These are phyloP conservation scores for Thymelicus acteon DNA, from an alignment of 2,888 invertebrate genomes.

Conservation along the genomic window DNA sequence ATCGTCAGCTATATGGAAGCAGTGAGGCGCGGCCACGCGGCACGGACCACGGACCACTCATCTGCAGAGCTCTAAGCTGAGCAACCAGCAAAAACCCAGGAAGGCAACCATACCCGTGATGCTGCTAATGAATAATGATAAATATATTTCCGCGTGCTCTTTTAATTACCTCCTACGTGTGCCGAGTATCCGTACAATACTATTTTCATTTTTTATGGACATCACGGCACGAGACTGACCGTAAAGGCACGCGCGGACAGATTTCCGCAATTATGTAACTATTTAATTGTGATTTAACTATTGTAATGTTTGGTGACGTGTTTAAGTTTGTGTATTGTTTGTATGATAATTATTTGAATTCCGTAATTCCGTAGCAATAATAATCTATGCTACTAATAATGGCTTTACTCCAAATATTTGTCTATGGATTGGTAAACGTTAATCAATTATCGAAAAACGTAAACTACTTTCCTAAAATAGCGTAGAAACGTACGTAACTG, in stretches of 20 bases:
- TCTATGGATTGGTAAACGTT: too few relatives aligned
- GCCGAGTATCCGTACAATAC: slow-evolving; percentile 39
- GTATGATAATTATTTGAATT: neutral
- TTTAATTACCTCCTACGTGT: slow-evolving; percentile 61
- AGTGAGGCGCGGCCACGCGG: slow-evolving; percentile 59
- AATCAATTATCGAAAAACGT: too few relatives aligned
- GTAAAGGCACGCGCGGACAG: slow-evolving; percentile 57
- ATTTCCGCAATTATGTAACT: slow-evolving; percentile 50
- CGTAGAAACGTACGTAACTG: too few relatives aligned
- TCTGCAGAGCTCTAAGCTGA: slow-evolving; percentile 46
- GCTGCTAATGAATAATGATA: slow-evolving; percentile 73
- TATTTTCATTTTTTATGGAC: slow-evolving; percentile 40
- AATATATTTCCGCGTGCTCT: slow-evolving; percentile 71
- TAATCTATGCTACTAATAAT: neutral
- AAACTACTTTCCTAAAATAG: too few relatives aligned
- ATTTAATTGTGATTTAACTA: slow-evolving; percentile 40
- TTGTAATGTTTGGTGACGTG: slow-evolving; percentile 25
- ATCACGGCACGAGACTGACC: slow-evolving; percentile 51
- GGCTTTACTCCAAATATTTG: neutral
- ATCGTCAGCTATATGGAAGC: slow-evolving; percentile 47
- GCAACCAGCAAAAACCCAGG: slow-evolving; percentile 63
- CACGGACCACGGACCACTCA: slow-evolving; percentile 66
- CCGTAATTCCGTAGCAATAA: neutral
- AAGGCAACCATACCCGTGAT: slow-evolving; percentile 61
- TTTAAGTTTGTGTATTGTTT: neutral